These are phyloP conservation scores for Lasaia peninsularis DNA, from an alignment of 1,140 invertebrate genomes.

Conservation along the genomic window DNA sequence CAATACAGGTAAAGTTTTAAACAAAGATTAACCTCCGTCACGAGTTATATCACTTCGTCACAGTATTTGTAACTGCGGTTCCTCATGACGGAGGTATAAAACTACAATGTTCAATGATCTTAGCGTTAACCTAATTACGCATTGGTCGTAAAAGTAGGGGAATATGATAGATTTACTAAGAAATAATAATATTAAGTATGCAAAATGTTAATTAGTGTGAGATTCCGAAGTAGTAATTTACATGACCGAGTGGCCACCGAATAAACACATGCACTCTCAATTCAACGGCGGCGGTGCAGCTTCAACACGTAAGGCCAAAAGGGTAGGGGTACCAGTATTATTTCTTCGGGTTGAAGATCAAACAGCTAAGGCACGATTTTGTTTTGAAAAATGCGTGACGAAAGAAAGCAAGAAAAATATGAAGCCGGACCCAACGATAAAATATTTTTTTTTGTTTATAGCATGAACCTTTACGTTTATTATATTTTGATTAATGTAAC, in stretches of 20 bases:
- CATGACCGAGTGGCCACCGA: constrained; percentile 1
- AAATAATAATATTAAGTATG: background rate
- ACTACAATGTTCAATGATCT: background rate
- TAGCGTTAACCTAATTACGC: constrained; percentile 5
- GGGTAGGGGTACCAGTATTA: too few species aligned
- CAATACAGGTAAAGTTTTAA: background rate
- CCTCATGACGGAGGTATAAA: constrained; percentile 6
- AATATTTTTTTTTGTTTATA: too few species aligned
- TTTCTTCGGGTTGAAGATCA: too few species aligned
- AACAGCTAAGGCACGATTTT: too few species aligned
- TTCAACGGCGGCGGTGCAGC: background rate
- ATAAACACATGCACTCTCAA: constrained; percentile 6
- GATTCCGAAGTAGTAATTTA: constrained; percentile 1
- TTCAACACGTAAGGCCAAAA: too few species aligned
- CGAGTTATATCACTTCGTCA: constrained; percentile 13
- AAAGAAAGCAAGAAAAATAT: too few species aligned
- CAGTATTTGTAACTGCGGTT: constrained; percentile 6
- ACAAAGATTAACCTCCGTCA: constrained; percentile 10
- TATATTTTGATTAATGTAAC: too few species aligned
- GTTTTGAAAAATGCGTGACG: too few species aligned
- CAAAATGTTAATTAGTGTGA: constrained; percentile 2
- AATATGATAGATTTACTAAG: background rate
- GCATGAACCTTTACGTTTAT: too few species aligned
- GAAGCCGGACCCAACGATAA: too few species aligned
- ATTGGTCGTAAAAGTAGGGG: background rate